Conservation (phyloP, 2,797 vertebrate species). For the Trachops cirrhosus region DNA sequence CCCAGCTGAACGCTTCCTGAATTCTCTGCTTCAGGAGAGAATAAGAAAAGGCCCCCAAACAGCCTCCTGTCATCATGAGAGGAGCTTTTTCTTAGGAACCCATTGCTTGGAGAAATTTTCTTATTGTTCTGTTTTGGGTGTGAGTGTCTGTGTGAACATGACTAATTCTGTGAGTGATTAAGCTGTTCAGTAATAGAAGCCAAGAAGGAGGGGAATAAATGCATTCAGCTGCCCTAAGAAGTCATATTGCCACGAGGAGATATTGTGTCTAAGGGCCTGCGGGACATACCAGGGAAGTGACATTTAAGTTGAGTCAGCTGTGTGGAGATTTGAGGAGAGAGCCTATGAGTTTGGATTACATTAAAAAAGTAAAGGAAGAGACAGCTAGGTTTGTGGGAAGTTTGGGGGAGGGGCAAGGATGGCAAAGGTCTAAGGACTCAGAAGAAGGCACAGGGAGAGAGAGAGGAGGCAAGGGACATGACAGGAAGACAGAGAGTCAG, state of each 20-base stretch:
- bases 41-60: slow-evolving; percentile 26
- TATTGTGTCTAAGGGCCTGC: background rate
- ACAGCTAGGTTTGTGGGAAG: background rate
- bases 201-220: slow-evolving; percentile 53
- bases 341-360: slow-evolving; percentile 15
- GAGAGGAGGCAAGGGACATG: background rate
- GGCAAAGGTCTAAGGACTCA: background rate
- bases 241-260: slow-evolving; percentile 66
- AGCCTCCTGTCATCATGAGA: slow-evolving; percentile 69
- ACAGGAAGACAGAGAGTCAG: background rate
- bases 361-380: background rate
- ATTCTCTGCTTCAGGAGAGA: slow-evolving; percentile 13
- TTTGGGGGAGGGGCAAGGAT: background rate
- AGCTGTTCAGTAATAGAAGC: slow-evolving; percentile 74
- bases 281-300: background rate
- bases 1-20: background rate
- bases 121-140: background rate
- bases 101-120: slow-evolving; percentile 2
- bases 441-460: slow-evolving; percentile 19
- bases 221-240: slow-evolving; percentile 69
- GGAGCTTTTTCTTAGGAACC: slow-evolving; percentile 54
- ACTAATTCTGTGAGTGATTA: slow-evolving; percentile 77
- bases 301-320: slow-evolving; percentile 42
- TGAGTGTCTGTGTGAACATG: slow-evolving; percentile 66
- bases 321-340: slow-evolving; percentile 1